Conservation (phyloP, 2,113 vertebrate species). For the Phrynosoma platyrhinos region DNA sequence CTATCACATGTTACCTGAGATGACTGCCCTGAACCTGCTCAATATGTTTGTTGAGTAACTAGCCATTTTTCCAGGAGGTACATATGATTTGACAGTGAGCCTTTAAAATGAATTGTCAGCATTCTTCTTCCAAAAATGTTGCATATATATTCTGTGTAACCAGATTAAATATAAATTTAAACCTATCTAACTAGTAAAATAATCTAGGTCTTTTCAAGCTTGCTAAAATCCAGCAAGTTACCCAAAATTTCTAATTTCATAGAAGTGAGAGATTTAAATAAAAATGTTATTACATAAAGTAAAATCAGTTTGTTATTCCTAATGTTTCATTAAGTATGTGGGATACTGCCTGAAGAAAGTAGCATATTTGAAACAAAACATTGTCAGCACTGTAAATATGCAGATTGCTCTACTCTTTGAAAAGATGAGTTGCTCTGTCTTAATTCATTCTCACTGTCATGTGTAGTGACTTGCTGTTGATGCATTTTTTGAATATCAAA, state of each 20-base stretch:
- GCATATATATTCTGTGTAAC: not conserved
- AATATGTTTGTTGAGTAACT: not conserved
- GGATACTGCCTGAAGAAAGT: slow-evolving; percentile 46
- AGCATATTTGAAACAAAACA: slow-evolving; percentile 56
- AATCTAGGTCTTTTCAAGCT: not conserved
- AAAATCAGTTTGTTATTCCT: slow-evolving; percentile 36
- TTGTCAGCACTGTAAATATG: not conserved
- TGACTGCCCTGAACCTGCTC: not conserved
- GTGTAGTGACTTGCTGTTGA: slow-evolving; percentile 57
- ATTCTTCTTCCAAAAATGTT: slow-evolving; percentile 5
- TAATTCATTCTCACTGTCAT: slow-evolving; percentile 56
- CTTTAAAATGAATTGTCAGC: not conserved
- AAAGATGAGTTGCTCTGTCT: slow-evolving; percentile 42
- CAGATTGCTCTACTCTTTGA: slow-evolving; percentile 54
- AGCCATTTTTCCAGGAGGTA: not conserved
- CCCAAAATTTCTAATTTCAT: not conserved
- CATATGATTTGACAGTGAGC: not conserved
- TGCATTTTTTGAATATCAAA: slow-evolving; percentile 54
- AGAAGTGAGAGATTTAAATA: not conserved
- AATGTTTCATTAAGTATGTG: slow-evolving; percentile 11
- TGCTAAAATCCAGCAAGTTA: not conserved
- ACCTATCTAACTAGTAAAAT: slow-evolving; percentile 12
- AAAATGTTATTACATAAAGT: slow-evolving; percentile 10
- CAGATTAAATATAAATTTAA: not conserved
- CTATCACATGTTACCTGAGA: not conserved